Evolutionary conservation across 1,140 invertebrate genomes (phyloP).

Genomic region (Plectus sambesii): DNA sequence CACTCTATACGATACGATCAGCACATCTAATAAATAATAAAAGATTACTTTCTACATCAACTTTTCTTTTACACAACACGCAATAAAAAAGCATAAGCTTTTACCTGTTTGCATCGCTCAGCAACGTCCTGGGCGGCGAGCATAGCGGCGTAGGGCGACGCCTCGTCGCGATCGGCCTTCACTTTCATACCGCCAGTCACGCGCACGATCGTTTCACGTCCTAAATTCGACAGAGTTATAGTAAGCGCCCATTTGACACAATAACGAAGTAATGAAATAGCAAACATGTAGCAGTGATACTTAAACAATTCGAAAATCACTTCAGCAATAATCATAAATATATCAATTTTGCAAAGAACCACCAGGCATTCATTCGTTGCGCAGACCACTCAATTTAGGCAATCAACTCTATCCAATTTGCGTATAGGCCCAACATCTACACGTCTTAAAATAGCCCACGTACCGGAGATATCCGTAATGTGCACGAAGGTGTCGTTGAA

Average conservation of each 20-base stretch:
- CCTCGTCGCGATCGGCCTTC: slow-evolving; percentile 98
- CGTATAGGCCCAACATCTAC: not conserved
- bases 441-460: too few relatives aligned
- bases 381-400: not conserved
- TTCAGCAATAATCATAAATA: not conserved
- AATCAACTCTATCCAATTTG: not conserved
- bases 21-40: too few relatives aligned
- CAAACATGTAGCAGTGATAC: too few relatives aligned
- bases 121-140: slow-evolving; percentile 99
- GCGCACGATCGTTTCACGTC: slow-evolving; percentile 81
- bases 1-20: too few relatives aligned
- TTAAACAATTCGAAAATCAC: not conserved
- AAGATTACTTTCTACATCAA: too few relatives aligned
- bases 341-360: not conserved
- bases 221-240: slow-evolving; percentile 49
- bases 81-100: too few relatives aligned
- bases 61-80: too few relatives aligned
- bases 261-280: slow-evolving; percentile 4
- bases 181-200: slow-evolving; percentile 99
- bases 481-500: slow-evolving; percentile 99
- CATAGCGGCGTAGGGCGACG: slow-evolving; percentile 99
- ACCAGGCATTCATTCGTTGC: not conserved
- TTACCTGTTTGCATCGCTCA: slow-evolving; percentile 79
- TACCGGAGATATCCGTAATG: slow-evolving; percentile 94
- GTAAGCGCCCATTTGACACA: slow-evolving; percentile 7